phyloP scores from a whole-genome alignment of 2,888 invertebrate species.

The Ferrisia virgata region DNA sequence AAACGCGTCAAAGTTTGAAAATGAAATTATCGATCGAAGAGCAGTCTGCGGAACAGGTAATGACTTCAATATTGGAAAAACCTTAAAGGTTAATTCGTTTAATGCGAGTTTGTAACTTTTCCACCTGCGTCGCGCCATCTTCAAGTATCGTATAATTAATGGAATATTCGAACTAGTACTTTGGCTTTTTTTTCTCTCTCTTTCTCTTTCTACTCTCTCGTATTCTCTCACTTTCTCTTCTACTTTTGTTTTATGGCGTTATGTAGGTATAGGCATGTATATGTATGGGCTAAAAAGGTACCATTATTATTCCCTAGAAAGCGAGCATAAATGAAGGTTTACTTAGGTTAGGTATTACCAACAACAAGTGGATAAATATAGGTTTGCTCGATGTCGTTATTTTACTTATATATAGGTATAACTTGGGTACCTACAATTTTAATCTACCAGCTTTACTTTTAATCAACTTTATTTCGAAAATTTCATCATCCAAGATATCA shows the following conservation, averaged over 20 bases:
- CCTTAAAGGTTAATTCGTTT: neutral
- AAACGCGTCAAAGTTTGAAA: slow-evolving; percentile 85
- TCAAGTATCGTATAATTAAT: neutral
- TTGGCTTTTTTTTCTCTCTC: neutral
- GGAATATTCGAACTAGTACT: neutral
- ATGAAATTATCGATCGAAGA: slow-evolving; percentile 91
- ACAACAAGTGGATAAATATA: neutral
- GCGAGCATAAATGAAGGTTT: neutral
- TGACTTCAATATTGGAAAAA: slow-evolving; percentile 33
- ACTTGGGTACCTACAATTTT: no score
- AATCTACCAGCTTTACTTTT: neutral
- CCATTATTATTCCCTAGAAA: neutral
- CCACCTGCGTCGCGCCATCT: neutral
- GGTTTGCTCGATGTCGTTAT: neutral
- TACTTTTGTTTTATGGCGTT: neutral
- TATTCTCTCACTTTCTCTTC: neutral
- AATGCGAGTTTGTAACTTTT: neutral
- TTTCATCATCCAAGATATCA: neutral
- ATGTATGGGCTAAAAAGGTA: neutral
- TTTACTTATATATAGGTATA: neutral
- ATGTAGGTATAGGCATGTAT: no score
- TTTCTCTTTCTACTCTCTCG: no score
- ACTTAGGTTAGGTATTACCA: no score
- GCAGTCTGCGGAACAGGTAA: slow-evolving; percentile 86
- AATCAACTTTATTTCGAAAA: neutral